A percentile compares a stretch with the other conserved stretches of the same genome.
These are phyloP conservation scores for Nemotelus nigrinus DNA, from an alignment of 2,888 invertebrate genomes.

Conservation along the genomic window DNA sequence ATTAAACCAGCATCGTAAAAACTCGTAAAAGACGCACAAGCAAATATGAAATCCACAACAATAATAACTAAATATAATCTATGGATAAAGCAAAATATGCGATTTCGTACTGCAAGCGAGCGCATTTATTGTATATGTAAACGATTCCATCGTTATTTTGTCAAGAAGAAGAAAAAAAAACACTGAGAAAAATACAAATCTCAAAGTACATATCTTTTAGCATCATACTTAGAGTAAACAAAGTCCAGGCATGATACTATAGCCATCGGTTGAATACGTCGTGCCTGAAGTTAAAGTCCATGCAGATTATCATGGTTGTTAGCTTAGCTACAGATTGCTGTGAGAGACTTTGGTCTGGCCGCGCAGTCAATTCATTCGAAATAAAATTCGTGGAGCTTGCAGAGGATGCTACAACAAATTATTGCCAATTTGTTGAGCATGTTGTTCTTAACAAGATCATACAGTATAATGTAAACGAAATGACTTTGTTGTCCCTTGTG, in stretches of 20 bases:
- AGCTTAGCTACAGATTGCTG: too few species aligned
- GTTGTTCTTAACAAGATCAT: conserved; percentile 29
- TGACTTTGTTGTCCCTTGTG: background rate
- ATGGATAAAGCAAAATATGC: conserved; percentile 14
- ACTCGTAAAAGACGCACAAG: too few species aligned
- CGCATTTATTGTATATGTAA: background rate
- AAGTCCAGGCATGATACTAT: too few species aligned
- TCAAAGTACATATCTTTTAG: too few species aligned
- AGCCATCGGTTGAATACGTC: too few species aligned
- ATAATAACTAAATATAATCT: background rate
- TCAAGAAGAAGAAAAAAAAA: background rate
- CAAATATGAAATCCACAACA: conserved; percentile 8
- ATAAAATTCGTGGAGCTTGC: background rate
- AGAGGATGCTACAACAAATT: conserved; percentile 19
- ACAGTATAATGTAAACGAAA: background rate
- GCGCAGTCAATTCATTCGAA: conserved; percentile 6
- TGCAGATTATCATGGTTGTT: too few species aligned
- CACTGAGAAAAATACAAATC: background rate
- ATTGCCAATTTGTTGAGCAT: conserved; percentile 29
- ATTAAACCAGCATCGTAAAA: too few species aligned
- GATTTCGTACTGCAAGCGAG: background rate
- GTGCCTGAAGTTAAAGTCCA: too few species aligned
- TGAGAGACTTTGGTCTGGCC: background rate
- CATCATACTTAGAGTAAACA: too few species aligned
- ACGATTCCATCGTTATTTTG: background rate